Evolutionary conservation across 2,113 vertebrate species (phyloP), one percentile per base, ranked within the genome.

Genomic region (Calyptomena viridis): DNA sequence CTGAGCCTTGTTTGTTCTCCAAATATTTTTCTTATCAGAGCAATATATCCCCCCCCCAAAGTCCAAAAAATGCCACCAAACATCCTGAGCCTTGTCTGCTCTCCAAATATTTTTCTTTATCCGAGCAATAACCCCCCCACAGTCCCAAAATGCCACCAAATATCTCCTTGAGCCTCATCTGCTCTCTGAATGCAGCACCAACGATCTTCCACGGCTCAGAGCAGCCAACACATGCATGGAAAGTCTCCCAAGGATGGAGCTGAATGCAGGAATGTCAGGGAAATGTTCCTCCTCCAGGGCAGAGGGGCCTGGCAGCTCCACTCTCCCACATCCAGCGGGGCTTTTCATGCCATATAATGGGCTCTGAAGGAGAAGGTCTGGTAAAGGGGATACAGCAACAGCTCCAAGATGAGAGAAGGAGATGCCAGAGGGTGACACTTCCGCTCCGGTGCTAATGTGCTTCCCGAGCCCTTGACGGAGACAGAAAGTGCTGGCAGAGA

Each of bases 381-480:
- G 92, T 53, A 68, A 64, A 68, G 68, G 79, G 79, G 93, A 81
- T 35, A 2, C 2, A 44, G 93, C 91, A 93, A 46, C 79, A 72
- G 79, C 93, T 93, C 93, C 92, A 77, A 90, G 95, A 94, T 56
- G 20, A 52, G 79, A 94, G 91, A 33, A 77, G 62, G 92, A 94
- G 92, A 95, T 94, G 95, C 96, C 96, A 96, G 96, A 95, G 96
- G 96, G 95, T 96, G 96, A 96, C 95, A 94, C 95, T 94, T 96
- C 94, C 23, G 33, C 95, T 94, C 91, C 2, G 1, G 59, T 90
- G 95, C 89, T 94, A 71, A 94, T 49, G 84, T 46, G 93, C 92
- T 90, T 93, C 77, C 84, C 40, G 4, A 93, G 90, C 86, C 90
- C 94, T 83, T 87, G 93, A 81, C 0, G 1, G 86, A 93, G 93